A percentile compares a stretch with the other conserved stretches of the same genome.
These are phyloP conservation scores for Esperia sulphurella DNA, from an alignment of 2,888 invertebrate species.

Conservation along the genomic window DNA sequence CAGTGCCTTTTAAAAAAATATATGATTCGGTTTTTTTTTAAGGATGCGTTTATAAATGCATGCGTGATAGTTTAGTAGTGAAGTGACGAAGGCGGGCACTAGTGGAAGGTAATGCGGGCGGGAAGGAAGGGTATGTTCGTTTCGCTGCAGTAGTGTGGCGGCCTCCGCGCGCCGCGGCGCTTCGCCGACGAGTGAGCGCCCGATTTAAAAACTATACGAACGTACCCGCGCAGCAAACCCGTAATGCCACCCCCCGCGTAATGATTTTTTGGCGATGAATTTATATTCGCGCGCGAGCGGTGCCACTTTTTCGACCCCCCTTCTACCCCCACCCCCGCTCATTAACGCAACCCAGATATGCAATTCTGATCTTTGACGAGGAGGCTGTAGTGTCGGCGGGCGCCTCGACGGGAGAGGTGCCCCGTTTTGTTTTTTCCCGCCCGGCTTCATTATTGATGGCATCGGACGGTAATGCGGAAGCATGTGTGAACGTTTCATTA, in stretches of 20 bases:
- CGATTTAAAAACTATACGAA: constrained; percentile 78
- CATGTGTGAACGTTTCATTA: constrained; percentile 80
- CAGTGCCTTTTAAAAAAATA: constrained; percentile 9
- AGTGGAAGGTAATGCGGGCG: constrained; percentile 29
- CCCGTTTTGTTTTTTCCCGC: constrained; percentile 78
- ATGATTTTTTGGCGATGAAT: constrained; percentile 93
- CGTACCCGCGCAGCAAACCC: constrained; percentile 75
- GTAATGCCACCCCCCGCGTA: constrained; percentile 88
- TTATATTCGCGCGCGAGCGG: constrained; percentile 84
- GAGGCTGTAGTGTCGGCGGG: constrained; percentile 79
- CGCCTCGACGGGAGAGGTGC: constrained; percentile 75
- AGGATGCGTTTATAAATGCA: constrained; percentile 12
- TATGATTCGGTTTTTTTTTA: no score
- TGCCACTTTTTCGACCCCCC: constrained; percentile 79
- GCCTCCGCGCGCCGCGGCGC: constrained; percentile 68
- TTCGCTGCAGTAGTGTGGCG: constrained; percentile 49
- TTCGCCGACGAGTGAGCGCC: constrained; percentile 70
- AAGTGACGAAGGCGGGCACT: constrained; percentile 8
- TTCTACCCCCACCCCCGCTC: constrained; percentile 67
- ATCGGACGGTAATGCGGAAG: constrained; percentile 79
- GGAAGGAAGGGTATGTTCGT: constrained; percentile 31
- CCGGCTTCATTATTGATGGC: constrained; percentile 80
- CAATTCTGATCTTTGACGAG: constrained; percentile 83
- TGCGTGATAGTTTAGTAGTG: constrained; percentile 10
- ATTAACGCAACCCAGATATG: constrained; percentile 83